A percentile compares a stretch with the other conserved stretches of the same genome.
Conservation (phyloP, 2,797 vertebrate species). For the Scarus forsteni region DNA sequence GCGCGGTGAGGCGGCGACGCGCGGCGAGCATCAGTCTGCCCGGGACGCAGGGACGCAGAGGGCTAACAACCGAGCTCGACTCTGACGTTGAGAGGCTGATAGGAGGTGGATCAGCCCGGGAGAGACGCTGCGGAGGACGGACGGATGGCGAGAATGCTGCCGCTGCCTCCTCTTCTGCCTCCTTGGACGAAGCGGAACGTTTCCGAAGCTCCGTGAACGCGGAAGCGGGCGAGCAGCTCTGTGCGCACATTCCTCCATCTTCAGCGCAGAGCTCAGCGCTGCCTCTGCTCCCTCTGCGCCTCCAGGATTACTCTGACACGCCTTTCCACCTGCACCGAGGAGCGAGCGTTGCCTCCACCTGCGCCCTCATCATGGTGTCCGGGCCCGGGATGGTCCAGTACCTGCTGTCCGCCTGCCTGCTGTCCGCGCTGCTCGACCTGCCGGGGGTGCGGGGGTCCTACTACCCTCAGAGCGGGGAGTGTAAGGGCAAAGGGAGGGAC, state of each 20-base stretch:
- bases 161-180: constrained; percentile 36
- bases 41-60: constrained; percentile 2
- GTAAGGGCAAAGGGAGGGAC: constrained; percentile 72
- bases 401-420: constrained; percentile 56
- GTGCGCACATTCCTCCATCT: constrained; percentile 36
- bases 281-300: neutral
- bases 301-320: constrained; percentile 25
- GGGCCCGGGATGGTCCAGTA: constrained; percentile 38
- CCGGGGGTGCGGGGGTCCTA: constrained; percentile 62
- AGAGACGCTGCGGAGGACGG: constrained; percentile 20
- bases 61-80: neutral
- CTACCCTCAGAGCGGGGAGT: constrained; percentile 70
- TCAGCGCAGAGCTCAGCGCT: constrained; percentile 8
- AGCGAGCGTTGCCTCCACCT: neutral
- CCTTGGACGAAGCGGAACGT: constrained; percentile 33
- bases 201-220: constrained; percentile 47
- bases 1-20: constrained; percentile 14
- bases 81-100: neutral
- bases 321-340: constrained; percentile 16
- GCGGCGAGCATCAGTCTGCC: neutral
- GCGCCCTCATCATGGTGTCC: constrained; percentile 41
- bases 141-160: constrained; percentile 52
- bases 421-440: constrained; percentile 51
- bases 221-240: constrained; percentile 10
- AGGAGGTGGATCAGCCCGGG: neutral